Percentiles rank a stretch among this genome's conserved stretches.
phyloP scores from a whole-genome alignment of 2,888 invertebrate genomes.

The Cataglyphis livida region DNA sequence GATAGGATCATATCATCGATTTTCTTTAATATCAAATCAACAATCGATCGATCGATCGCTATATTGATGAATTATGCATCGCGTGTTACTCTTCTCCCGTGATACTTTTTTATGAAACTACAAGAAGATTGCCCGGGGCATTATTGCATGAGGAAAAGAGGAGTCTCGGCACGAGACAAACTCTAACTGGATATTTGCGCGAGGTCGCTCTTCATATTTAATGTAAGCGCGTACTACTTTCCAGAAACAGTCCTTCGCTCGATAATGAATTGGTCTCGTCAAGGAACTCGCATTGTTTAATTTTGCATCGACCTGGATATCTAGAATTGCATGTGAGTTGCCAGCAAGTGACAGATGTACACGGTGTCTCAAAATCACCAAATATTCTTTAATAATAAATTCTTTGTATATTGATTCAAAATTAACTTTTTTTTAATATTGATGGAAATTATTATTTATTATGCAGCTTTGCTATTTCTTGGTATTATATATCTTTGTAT shows the following conservation, averaged over 20 bases:
- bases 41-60: slow-evolving; percentile 32
- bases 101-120: slow-evolving; percentile 54
- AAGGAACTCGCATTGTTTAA: slow-evolving; percentile 64
- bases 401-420: neutral
- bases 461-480: neutral
- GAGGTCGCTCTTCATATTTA: slow-evolving; percentile 74
- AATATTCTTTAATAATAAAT: neutral
- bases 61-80: slow-evolving; percentile 61
- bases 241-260: slow-evolving; percentile 69
- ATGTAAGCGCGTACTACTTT: slow-evolving; percentile 74
- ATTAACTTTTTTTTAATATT: neutral
- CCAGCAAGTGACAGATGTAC: neutral
- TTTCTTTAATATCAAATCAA: slow-evolving; percentile 27
- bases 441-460: neutral
- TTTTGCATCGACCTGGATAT: slow-evolving; percentile 19
- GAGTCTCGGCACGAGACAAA: slow-evolving; percentile 53
- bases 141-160: slow-evolving; percentile 58
- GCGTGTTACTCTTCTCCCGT: slow-evolving; percentile 15
- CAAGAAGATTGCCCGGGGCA: slow-evolving; percentile 57
- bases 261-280: slow-evolving; percentile 70
- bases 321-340: neutral
- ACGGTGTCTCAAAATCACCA: neutral
- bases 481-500: neutral
- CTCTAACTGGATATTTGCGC: slow-evolving; percentile 47
- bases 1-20: slow-evolving; percentile 7